Evolutionary conservation across 2,888 invertebrate genomes (phyloP).

Genomic region (Romanomermis culicivorax): DNA sequence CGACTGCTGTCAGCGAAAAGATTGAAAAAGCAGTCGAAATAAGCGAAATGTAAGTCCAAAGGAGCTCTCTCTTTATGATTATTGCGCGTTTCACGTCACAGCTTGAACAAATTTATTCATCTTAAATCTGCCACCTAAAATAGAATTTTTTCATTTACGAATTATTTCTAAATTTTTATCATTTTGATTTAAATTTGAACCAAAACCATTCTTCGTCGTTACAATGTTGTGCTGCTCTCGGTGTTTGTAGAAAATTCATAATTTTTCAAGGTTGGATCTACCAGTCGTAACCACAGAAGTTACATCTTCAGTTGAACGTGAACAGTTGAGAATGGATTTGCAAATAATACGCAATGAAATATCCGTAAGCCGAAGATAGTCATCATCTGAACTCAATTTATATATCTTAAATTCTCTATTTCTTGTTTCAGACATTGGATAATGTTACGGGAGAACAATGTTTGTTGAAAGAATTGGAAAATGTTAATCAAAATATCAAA

Average conservation of each 20-base stretch:
- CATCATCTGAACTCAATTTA: neutral
- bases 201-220: too few species aligned
- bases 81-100: too few species aligned
- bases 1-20: neutral
- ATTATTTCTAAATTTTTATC: too few species aligned
- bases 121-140: too few species aligned
- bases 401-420: neutral
- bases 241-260: too few species aligned
- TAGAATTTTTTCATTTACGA: too few species aligned
- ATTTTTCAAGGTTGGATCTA: neutral
- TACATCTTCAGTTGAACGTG: conserved; percentile 16
- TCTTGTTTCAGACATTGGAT: conserved; percentile 12
- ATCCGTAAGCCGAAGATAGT: neutral
- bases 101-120: too few species aligned
- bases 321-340: conserved; percentile 22
- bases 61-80: neutral
- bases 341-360: conserved; percentile 22
- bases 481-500: conserved; percentile 24
- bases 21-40: neutral
- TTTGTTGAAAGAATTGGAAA: conserved; percentile 24
- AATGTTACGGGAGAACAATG: conserved; percentile 23
- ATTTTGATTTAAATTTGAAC: too few species aligned
- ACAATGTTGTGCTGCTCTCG: too few species aligned
- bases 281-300: neutral
- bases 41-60: neutral